Evolutionary conservation across 35 echinoderm and acorn worm genomes (phyloP).

Genomic region (Ophiothrix spiculata): DNA sequence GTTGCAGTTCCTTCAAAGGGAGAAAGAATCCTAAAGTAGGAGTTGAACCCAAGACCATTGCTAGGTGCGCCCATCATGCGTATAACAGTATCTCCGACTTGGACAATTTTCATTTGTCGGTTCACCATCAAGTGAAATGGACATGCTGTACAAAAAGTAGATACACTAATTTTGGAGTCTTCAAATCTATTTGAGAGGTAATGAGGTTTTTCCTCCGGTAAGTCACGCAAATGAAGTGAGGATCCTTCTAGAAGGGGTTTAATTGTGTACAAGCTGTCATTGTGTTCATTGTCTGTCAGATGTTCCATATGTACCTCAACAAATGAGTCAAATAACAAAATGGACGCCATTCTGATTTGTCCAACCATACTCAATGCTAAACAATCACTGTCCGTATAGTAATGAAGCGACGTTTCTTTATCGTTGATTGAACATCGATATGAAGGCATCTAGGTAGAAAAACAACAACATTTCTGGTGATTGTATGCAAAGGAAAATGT

Average conservation of each 20-base stretch:
- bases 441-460: conserved; percentile 49
- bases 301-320: conserved; percentile 78
- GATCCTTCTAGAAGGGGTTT: conserved; percentile 61
- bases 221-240: conserved; percentile 33
- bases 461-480: no score
- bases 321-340: conserved; percentile 92
- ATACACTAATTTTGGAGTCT: conserved; percentile 66
- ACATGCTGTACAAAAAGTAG: conserved; percentile 72
- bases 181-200: conserved; percentile 15
- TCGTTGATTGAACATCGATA: conserved; percentile 76
- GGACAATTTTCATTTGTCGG: conserved; percentile 65
- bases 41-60: conserved; percentile 80
- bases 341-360: conserved; percentile 88
- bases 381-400: conserved; percentile 73
- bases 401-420: conserved; percentile 56
- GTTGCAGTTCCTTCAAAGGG: conserved; percentile 62
- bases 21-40: conserved; percentile 68
- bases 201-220: conserved; percentile 8
- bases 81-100: conserved; percentile 82
- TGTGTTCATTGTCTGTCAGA: conserved; percentile 51
- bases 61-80: conserved; percentile 69
- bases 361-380: conserved; percentile 88
- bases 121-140: conserved; percentile 91
- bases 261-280: conserved; percentile 64
- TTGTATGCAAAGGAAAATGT: no score